Evolutionary conservation across 2,888 invertebrate genomes (phyloP).

Genomic region (Odontomyia ornata): DNA sequence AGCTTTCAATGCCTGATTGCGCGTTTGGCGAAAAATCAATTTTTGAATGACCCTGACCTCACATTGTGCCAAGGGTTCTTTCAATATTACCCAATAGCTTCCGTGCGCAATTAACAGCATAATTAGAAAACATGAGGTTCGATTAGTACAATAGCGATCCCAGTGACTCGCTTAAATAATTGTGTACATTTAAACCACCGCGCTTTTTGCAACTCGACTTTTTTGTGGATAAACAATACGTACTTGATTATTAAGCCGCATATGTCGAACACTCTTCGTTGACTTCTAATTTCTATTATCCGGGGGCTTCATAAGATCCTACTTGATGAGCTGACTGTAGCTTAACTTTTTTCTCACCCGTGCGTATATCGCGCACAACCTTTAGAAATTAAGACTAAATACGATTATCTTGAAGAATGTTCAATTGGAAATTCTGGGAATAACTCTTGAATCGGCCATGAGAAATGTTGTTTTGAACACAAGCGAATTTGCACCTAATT

Average conservation of each 20-base stretch:
- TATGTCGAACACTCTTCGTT: constrained; percentile 14
- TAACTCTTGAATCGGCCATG: too few relatives aligned
- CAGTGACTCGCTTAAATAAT: constrained; percentile 22
- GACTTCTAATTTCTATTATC: constrained; percentile 6
- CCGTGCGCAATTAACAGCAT: constrained; percentile 32
- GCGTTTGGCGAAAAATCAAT: constrained; percentile 14
- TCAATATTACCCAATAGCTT: constrained; percentile 18
- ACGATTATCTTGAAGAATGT: neutral
- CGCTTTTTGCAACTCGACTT: neutral
- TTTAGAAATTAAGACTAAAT: neutral
- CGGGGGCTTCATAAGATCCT: neutral
- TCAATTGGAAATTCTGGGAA: neutral
- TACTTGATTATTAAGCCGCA: constrained; percentile 18
- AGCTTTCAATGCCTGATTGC: neutral
- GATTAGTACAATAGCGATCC: neutral
- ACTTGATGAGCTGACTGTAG: neutral
- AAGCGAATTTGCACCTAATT: too few relatives aligned
- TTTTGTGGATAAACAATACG: constrained; percentile 32
- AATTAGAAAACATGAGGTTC: constrained; percentile 31
- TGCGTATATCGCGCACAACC: too few relatives aligned
- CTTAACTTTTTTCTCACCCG: neutral
- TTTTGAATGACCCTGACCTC: constrained; percentile 39
- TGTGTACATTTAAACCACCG: neutral
- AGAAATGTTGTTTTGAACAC: too few relatives aligned
- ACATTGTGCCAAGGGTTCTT: constrained; percentile 4